Conservation (phyloP, 2,797 vertebrate genomes). For the Tauraco hartlaubi region DNA sequence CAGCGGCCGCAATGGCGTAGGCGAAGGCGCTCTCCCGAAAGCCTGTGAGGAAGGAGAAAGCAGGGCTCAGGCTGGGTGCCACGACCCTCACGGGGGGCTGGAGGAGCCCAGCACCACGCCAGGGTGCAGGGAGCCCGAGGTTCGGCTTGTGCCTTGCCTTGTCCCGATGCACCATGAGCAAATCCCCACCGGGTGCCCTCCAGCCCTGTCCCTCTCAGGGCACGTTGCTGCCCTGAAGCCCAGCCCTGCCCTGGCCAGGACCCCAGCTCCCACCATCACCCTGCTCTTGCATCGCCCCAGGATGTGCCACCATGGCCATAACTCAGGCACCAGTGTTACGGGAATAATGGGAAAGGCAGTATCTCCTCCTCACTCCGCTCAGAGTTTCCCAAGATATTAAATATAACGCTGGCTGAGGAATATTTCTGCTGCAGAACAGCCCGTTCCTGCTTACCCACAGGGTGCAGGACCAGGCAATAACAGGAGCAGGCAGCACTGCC, state of each 20-base stretch:
- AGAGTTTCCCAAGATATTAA: not conserved
- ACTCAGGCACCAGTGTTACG: not conserved
- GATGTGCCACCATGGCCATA: not conserved
- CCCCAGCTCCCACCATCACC: slow-evolving; percentile 15
- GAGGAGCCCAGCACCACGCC: not conserved
- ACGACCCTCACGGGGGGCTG: accelerated
- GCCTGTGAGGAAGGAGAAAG: slow-evolving; percentile 78
- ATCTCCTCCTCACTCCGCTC: not conserved
- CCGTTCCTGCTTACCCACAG: not conserved
- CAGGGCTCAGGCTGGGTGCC: accelerated
- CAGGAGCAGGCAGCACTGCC: not conserved
- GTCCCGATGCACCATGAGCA: not conserved
- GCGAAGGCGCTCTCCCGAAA: slow-evolving; percentile 97
- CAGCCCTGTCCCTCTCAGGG: not conserved
- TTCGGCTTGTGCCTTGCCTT: not conserved
- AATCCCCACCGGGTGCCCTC: not conserved
- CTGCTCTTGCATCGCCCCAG: not conserved
- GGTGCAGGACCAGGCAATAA: not conserved
- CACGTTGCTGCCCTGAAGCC: not conserved
- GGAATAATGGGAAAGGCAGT: not conserved
- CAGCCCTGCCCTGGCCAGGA: not conserved
- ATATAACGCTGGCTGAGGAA: not conserved
- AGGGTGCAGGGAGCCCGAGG: not conserved
- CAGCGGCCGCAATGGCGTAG: slow-evolving; percentile 94
- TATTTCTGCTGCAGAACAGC: not conserved